Percentiles rank a stretch among this genome's conserved stretches.
These are phyloP conservation scores for Origma solitaria DNA, from an alignment of 2,113 vertebrate genomes.

Conservation along the genomic window DNA sequence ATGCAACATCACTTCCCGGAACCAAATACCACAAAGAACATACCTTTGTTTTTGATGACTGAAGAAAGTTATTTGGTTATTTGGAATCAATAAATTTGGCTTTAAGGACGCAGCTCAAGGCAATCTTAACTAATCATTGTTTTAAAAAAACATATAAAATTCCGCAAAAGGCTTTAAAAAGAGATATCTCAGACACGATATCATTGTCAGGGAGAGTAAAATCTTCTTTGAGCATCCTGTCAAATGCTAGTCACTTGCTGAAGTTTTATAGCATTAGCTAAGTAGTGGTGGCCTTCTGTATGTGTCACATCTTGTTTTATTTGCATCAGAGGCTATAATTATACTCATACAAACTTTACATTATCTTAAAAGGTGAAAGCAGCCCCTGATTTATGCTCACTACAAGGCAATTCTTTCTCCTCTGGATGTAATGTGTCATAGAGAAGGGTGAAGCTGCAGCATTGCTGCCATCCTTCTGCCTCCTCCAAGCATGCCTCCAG, in stretches of 20 bases:
- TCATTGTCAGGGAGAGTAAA: conserved; percentile 3
- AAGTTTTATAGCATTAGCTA: conserved; percentile 48
- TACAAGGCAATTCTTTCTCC: conserved; percentile 38
- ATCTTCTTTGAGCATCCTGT: conserved; percentile 48
- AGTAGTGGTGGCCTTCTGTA: conserved; percentile 29
- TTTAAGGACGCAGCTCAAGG: not conserved
- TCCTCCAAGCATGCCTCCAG: not conserved
- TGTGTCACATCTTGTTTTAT: conserved; percentile 63
- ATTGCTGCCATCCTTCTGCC: not conserved
- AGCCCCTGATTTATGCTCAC: conserved; percentile 54
- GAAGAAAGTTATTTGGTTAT: not conserved
- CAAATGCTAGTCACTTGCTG: conserved; percentile 37
- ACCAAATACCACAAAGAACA: not conserved
- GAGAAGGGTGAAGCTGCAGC: not conserved
- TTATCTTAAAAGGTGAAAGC: conserved; percentile 36
- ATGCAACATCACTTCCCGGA: not conserved
- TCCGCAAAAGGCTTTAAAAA: conserved; percentile 7
- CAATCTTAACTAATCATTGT: not conserved
- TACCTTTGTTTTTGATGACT: not conserved
- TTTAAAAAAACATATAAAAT: not conserved
- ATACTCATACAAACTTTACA: conserved; percentile 29
- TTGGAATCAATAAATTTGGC: not conserved
- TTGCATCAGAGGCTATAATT: conserved; percentile 55
- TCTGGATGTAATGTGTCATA: not conserved
- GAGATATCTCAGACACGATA: conserved; percentile 25